These are phyloP conservation scores for Hozukius guyotensis DNA, from an alignment of 2,797 vertebrate genomes.

Conservation along the genomic window DNA sequence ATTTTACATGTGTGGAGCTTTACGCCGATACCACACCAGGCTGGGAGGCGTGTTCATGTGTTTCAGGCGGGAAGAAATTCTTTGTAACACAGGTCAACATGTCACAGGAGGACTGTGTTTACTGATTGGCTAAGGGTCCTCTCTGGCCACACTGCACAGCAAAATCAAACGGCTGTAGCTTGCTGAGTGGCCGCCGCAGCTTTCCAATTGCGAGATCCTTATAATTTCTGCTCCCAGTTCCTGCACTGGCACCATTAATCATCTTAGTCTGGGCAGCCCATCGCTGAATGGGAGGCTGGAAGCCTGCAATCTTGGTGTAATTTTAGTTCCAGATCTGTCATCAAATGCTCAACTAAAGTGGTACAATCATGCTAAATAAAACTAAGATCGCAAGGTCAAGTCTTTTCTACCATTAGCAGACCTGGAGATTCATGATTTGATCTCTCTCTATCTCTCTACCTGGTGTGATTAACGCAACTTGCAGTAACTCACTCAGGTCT, in stretches of 20 bases:
- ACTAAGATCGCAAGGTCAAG: background rate
- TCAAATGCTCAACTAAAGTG: background rate
- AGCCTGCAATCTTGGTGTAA: background rate
- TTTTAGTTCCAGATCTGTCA: background rate
- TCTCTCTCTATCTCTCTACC: background rate
- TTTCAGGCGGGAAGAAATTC: too few relatives aligned
- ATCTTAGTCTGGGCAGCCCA: background rate
- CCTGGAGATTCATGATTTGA: background rate
- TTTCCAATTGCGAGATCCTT: background rate
- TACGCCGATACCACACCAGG: too few relatives aligned
- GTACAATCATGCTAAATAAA: background rate
- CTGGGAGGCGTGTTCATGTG: too few relatives aligned
- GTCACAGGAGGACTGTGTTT: too few relatives aligned
- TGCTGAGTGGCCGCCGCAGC: too few relatives aligned
- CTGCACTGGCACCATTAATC: background rate
- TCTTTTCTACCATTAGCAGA: background rate
- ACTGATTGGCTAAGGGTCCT: too few relatives aligned
- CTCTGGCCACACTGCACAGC: too few relatives aligned
- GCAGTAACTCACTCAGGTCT: background rate
- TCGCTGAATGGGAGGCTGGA: background rate
- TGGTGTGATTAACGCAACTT: too few relatives aligned
- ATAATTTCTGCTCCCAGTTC: background rate
- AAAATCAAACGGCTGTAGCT: too few relatives aligned
- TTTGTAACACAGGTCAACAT: too few relatives aligned
- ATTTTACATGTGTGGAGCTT: too few relatives aligned